phyloP scores from a whole-genome alignment of 2,113 vertebrate species.

The Myiagra hebetior region DNA sequence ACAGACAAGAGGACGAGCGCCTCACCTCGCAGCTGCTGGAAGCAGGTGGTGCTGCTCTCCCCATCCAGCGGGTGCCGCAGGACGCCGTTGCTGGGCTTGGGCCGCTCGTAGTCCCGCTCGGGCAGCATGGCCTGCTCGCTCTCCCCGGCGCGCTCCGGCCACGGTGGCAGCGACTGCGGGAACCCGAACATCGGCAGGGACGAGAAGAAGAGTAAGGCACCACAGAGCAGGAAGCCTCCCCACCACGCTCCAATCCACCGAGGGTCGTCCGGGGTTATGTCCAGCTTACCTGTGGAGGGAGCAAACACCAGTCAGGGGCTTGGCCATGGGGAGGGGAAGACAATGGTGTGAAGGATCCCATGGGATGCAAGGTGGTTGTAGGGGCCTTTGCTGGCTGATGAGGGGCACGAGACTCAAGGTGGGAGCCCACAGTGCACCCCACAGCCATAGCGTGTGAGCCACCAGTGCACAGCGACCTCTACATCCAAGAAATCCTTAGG shows the following conservation, averaged over 20 bases:
- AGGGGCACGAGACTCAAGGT: background rate
- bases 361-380: background rate
- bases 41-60: constrained; percentile 82
- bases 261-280: constrained; percentile 92
- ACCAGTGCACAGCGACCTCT: background rate
- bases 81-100: constrained; percentile 90
- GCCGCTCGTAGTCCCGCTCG: constrained; percentile 77
- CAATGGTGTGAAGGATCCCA: rapidly evolving
- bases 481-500: background rate
- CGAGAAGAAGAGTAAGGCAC: constrained; percentile 96
- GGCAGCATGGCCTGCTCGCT: constrained; percentile 94
- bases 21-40: constrained; percentile 93
- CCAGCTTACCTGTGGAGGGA: constrained; percentile 78
- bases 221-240: constrained; percentile 96
- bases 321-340: rapidly evolving
- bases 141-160: constrained; percentile 76
- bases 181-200: constrained; percentile 97
- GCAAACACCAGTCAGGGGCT: background rate
- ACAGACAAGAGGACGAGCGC: rapidly evolving
- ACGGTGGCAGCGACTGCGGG: constrained; percentile 85
- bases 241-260: constrained; percentile 99
- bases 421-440: background rate
- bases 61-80: constrained; percentile 70
- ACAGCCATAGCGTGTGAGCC: rapidly evolving
- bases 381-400: background rate